Percentiles rank a stretch among this genome's conserved stretches.
These are phyloP conservation scores for Taenioides sp. DNA, from an alignment of 2,797 vertebrate species.

Conservation along the genomic window DNA sequence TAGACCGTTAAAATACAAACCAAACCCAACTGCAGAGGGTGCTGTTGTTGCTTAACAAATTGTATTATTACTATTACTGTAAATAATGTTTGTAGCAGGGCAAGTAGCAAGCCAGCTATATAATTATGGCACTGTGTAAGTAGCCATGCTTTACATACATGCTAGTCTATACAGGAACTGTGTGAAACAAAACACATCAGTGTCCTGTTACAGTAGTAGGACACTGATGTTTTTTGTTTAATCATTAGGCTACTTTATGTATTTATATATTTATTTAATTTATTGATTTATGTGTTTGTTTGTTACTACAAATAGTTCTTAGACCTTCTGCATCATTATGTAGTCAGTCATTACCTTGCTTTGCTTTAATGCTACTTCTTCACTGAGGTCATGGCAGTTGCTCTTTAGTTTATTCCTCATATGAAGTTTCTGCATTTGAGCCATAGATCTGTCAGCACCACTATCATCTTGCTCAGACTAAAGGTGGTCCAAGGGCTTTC, in stretches of 20 bases:
- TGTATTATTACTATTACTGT: neutral
- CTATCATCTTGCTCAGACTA: constrained; percentile 4
- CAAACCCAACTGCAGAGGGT: constrained; percentile 4
- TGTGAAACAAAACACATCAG: no score
- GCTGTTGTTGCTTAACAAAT: constrained; percentile 11
- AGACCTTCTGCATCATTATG: neutral
- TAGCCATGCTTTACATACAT: neutral
- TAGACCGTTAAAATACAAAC: neutral
- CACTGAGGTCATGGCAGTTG: neutral
- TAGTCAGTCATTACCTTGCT: neutral
- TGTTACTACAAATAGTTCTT: neutral
- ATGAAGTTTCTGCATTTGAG: neutral
- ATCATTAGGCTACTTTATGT: no score
- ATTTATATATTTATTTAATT: neutral
- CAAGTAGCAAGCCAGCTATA: neutral
- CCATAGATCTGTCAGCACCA: constrained; percentile 1
- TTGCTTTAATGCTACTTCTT: neutral
- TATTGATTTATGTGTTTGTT: neutral
- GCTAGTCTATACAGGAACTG: no score
- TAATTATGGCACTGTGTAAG: neutral
- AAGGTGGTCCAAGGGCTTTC: constrained; percentile 4
- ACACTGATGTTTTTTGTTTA: no score
- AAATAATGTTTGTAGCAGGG: neutral
- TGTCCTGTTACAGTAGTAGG: no score
- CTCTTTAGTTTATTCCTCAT: neutral